Percentiles rank a stretch among this genome's conserved stretches.
Evolutionary conservation across 2,797 vertebrate genomes (phyloP).

Genomic region (Ispidina picta): DNA sequence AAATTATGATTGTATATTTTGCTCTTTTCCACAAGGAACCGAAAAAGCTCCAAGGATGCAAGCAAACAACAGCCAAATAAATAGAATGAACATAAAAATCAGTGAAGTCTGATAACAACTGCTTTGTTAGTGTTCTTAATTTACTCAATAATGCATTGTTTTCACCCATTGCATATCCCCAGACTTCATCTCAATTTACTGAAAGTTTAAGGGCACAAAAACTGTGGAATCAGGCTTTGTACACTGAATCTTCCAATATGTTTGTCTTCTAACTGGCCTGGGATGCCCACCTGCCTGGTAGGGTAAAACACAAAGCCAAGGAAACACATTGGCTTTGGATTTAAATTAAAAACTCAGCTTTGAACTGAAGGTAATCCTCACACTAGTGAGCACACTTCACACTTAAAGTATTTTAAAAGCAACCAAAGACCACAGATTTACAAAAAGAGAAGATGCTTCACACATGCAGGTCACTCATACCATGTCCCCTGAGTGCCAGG

Average conservation of each 20-base stretch:
- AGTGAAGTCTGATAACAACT: neutral
- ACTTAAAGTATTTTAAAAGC: neutral
- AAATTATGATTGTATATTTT: neutral
- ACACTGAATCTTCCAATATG: neutral
- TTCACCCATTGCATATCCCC: neutral
- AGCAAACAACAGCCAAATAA: conserved; percentile 55
- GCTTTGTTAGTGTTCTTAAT: neutral
- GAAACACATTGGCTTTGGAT: neutral
- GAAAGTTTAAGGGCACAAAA: neutral
- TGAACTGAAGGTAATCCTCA: neutral
- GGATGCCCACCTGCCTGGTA: neutral
- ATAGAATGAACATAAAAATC: neutral
- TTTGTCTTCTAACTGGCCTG: neutral
- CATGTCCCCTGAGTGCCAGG: neutral
- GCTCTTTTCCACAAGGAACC: conserved; percentile 20
- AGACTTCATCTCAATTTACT: neutral
- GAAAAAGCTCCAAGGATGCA: conserved; percentile 2
- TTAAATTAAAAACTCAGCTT: neutral
- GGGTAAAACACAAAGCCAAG: neutral
- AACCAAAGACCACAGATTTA: neutral
- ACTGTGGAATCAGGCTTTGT: neutral
- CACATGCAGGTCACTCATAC: accelerated
- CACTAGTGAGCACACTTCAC: neutral
- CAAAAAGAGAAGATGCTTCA: neutral
- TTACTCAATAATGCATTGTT: neutral